Evolutionary conservation across 2,797 vertebrate genomes (phyloP).

Genomic region (Vireo griseus): DNA sequence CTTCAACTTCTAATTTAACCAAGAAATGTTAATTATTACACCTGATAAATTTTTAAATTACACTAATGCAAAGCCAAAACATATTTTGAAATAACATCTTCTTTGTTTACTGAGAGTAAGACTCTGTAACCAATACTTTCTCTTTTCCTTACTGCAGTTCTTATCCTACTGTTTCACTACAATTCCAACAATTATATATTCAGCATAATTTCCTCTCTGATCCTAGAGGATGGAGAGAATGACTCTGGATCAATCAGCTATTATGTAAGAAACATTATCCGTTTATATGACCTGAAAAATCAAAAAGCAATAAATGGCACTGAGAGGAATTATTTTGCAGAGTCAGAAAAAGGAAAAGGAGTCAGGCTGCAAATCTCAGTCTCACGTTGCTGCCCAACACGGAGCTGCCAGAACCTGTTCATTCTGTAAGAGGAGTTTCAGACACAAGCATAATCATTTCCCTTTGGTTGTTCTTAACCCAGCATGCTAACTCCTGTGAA

Average conservation of each 20-base stretch:
- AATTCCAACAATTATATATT: background rate
- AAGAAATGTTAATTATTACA: background rate
- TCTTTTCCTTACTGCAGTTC: background rate
- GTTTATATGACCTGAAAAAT: background rate
- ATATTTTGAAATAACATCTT: background rate
- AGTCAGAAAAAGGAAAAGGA: background rate
- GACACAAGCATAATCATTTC: background rate
- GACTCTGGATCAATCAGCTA: background rate
- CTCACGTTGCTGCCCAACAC: accelerated
- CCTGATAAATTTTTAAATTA: background rate
- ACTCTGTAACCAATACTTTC: background rate
- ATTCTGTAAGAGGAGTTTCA: background rate
- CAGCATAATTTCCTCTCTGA: background rate
- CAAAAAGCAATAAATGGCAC: background rate
- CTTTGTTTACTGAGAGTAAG: background rate
- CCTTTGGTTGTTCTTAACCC: background rate
- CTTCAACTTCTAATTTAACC: background rate
- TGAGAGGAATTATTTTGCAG: background rate
- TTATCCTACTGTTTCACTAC: background rate
- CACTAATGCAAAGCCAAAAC: background rate
- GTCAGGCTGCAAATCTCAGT: background rate
- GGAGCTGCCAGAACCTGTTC: background rate
- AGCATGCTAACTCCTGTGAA: background rate
- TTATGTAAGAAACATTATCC: background rate
- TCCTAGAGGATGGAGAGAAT: background rate